Percentiles rank a stretch among this genome's conserved stretches.
Evolutionary conservation across 2,797 vertebrate genomes (phyloP).

Genomic region (Myotis myotis): DNA sequence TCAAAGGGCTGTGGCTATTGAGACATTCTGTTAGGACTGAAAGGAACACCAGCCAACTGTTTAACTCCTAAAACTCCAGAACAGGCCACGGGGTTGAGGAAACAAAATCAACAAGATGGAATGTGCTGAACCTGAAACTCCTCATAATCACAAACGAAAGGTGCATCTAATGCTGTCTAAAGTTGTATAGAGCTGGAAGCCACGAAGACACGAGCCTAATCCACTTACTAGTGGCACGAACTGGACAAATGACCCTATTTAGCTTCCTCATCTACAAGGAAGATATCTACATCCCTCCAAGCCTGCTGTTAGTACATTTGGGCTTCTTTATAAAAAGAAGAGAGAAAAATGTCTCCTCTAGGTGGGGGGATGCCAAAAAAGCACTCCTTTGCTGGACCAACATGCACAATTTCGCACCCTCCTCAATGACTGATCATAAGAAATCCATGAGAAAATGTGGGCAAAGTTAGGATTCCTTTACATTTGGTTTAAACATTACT

Average conservation of each 20-base stretch:
- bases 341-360: not conserved
- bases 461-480: not conserved
- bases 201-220: not conserved
- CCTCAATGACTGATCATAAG: not conserved
- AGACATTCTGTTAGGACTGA: not conserved
- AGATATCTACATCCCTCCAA: not conserved
- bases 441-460: not conserved
- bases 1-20: not conserved
- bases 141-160: not conserved
- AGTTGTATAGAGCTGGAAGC: not conserved
- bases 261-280: not conserved
- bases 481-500: not conserved
- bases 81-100: not conserved
- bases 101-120: not conserved
- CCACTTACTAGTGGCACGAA: not conserved
- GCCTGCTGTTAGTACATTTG: not conserved
- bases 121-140: not conserved
- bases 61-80: slow-evolving; percentile 47
- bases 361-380: not conserved
- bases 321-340: not conserved
- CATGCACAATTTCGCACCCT: not conserved
- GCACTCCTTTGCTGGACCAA: not conserved
- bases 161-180: not conserved
- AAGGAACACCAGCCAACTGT: not conserved
- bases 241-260: not conserved